Evolutionary conservation across 2,797 vertebrate genomes (phyloP).

Genomic region (Odontamblyopus rebecca): DNA sequence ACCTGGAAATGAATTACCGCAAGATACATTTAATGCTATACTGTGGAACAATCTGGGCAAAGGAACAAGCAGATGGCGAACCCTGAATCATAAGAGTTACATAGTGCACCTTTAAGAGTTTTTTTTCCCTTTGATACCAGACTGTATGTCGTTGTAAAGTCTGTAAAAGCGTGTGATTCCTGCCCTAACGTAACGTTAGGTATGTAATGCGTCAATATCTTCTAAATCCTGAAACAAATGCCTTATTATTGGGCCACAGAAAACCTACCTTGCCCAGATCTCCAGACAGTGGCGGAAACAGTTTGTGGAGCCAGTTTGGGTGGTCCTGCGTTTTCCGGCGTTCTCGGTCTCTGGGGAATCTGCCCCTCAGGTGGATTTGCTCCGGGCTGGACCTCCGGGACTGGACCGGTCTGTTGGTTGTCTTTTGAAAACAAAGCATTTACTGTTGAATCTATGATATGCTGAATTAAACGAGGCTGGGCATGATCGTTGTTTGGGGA

Average conservation of each 20-base stretch:
- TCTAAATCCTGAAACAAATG: not conserved
- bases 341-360: slow-evolving; percentile 15
- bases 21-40: too few relatives aligned
- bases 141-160: too few relatives aligned
- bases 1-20: too few relatives aligned
- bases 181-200: too few relatives aligned
- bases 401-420: not conserved
- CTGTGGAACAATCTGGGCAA: too few relatives aligned
- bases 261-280: slow-evolving; percentile 77
- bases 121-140: too few relatives aligned
- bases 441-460: slow-evolving; percentile 40
- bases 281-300: slow-evolving; percentile 82
- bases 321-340: slow-evolving; percentile 27
- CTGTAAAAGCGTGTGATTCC: too few relatives aligned
- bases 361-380: slow-evolving; percentile 8
- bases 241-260: too few relatives aligned
- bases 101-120: too few relatives aligned
- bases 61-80: too few relatives aligned
- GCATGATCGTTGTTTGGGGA: slow-evolving; percentile 33
- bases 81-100: too few relatives aligned
- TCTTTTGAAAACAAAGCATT: not conserved
- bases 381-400: not conserved
- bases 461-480: slow-evolving; percentile 52
- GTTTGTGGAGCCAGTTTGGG: slow-evolving; percentile 63
- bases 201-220: too few relatives aligned